phyloP scores from a whole-genome alignment of 2,888 invertebrate genomes.

The Trachelus iudaicus region DNA sequence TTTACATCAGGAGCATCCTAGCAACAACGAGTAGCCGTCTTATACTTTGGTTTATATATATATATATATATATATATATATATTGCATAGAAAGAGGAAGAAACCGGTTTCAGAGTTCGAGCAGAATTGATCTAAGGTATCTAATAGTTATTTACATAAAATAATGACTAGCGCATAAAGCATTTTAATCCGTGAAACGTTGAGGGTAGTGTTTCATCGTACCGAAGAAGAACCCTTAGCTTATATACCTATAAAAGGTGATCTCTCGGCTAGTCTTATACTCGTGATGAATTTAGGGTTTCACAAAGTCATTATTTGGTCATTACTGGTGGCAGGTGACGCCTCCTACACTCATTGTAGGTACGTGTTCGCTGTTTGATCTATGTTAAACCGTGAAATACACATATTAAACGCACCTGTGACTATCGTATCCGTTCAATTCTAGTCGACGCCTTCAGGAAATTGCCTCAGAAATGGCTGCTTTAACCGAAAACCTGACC shows the following conservation, averaged over 20 bases:
- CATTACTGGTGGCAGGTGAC: constrained; percentile 44
- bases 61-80: not conserved
- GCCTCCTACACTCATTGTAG: constrained; percentile 9
- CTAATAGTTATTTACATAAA: constrained; percentile 3
- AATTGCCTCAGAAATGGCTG: constrained; percentile 31
- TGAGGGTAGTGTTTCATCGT: constrained; percentile 2
- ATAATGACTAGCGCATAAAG: not conserved
- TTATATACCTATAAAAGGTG: not conserved
- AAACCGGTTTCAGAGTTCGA: not conserved
- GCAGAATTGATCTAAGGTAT: not conserved
- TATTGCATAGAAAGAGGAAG: not conserved
- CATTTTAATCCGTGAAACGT: constrained; percentile 4
- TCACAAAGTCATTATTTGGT: constrained; percentile 46
- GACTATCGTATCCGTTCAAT: constrained; percentile 30
- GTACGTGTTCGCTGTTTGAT: constrained; percentile 33
- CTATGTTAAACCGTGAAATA: constrained; percentile 38
- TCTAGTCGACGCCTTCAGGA: constrained; percentile 33
- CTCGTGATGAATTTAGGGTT: constrained; percentile 21
- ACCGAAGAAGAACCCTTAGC: not conserved
- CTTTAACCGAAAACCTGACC: constrained; percentile 30
- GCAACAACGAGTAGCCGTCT: not conserved
- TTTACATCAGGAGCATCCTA: not conserved
- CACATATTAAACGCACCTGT: constrained; percentile 44
- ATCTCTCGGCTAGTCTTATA: not conserved
- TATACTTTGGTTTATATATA: not conserved